Percentiles rank a stretch among this genome's conserved stretches.
Evolutionary conservation across 2,113 vertebrate species (phyloP).

Genomic region (Thamnaconus septentrionalis): DNA sequence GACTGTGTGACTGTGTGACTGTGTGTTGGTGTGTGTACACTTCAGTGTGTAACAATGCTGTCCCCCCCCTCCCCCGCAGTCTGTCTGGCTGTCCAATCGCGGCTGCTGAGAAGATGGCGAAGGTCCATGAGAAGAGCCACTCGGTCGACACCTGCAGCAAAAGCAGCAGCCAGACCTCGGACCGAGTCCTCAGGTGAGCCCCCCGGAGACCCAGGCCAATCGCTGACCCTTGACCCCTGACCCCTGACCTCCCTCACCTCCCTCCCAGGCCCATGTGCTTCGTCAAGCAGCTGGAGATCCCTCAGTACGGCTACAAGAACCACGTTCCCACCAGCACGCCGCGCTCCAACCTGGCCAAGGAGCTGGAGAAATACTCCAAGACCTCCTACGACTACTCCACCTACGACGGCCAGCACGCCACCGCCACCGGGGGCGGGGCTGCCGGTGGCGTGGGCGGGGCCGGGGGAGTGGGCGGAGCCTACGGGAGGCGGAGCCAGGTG

Average conservation of each 20-base stretch:
- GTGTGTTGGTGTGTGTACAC: slow-evolving; percentile 9
- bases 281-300: slow-evolving; percentile 99
- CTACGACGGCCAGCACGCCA: slow-evolving; percentile 82
- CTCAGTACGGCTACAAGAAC: slow-evolving; percentile 97
- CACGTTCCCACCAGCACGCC: slow-evolving; percentile 96
- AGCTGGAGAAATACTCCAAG: slow-evolving; percentile 99
- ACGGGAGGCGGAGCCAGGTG: slow-evolving; percentile 89
- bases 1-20: background rate
- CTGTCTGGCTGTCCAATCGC: slow-evolving; percentile 98
- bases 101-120: slow-evolving; percentile 96
- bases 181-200: slow-evolving; percentile 92
- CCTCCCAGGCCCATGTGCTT: slow-evolving; percentile 97
- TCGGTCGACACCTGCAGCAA: slow-evolving; percentile 84
- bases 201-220: background rate
- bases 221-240: too few relatives aligned
- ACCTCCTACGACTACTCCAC: slow-evolving; percentile 91
- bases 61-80: slow-evolving; percentile 73
- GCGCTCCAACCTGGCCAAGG: slow-evolving; percentile 98
- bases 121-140: slow-evolving; percentile 96
- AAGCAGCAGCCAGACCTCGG: slow-evolving; percentile 94
- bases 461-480: slow-evolving; percentile 51
- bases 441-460: too few relatives aligned
- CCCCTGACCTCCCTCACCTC: background rate
- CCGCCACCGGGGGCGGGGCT: too few relatives aligned
- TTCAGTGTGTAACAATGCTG: too few relatives aligned